These are phyloP conservation scores for Aphelenchoides fujianensis DNA, from an alignment of 1,140 invertebrate genomes.

Conservation along the genomic window DNA sequence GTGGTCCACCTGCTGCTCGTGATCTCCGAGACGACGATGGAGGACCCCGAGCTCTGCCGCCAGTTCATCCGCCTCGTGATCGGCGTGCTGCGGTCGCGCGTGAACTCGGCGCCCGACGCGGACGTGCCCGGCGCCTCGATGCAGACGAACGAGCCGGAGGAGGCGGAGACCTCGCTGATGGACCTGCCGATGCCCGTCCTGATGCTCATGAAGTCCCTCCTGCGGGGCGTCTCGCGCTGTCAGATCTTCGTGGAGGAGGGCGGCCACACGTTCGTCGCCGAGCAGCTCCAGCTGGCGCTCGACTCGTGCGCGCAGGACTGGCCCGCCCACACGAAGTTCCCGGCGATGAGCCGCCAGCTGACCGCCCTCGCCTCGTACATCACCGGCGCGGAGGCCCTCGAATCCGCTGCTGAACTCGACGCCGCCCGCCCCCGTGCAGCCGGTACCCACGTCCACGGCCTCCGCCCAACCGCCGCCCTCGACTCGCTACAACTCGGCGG, in stretches of 20 bases:
- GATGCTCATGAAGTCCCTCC: conserved; percentile 10
- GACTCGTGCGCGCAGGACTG: conserved; percentile 20
- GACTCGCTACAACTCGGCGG: neutral
- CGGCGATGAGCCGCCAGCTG: conserved; percentile 29
- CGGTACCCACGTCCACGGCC: conserved; percentile 13
- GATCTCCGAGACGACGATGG: conserved; percentile 16
- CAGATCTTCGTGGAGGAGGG: conserved; percentile 30
- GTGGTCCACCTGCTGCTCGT: conserved; percentile 29
- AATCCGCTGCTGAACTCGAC: neutral
- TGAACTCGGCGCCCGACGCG: neutral
- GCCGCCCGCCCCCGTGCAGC: neutral
- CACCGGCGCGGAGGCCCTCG: conserved; percentile 25
- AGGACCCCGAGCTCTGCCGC: conserved; percentile 15
- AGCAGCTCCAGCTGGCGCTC: conserved; percentile 32
- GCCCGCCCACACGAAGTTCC: conserved; percentile 5
- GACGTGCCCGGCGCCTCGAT: neutral
- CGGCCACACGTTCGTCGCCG: conserved; percentile 32
- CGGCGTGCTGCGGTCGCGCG: neutral
- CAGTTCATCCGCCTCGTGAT: conserved; percentile 16
- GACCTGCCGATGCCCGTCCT: conserved; percentile 19
- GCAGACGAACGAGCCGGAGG: neutral
- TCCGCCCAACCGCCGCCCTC: neutral
- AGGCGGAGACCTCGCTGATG: neutral
- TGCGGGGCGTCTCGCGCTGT: conserved; percentile 11
- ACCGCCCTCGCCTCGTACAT: conserved; percentile 27